A percentile compares a stretch with the other conserved stretches of the same genome.
These are phyloP conservation scores for Rhynchopsitta pachyrhyncha DNA, from an alignment of 2,113 vertebrate genomes.

Conservation along the genomic window DNA sequence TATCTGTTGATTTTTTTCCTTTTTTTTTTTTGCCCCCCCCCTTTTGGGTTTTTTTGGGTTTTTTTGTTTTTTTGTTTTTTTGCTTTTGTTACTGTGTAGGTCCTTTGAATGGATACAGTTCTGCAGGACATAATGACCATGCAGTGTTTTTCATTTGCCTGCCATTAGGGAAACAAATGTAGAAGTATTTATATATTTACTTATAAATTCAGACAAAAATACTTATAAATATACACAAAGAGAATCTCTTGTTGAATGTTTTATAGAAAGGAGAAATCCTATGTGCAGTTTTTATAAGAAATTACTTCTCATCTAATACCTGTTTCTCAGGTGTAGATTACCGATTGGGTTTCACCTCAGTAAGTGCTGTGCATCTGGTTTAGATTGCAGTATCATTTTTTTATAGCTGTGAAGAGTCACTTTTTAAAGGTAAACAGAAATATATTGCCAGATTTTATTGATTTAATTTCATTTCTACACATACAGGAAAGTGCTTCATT, in stretches of 20 bases:
- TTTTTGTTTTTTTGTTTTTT: neutral
- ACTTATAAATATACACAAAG: neutral
- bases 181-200: neutral
- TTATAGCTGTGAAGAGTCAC: neutral
- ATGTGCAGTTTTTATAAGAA: neutral
- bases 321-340: neutral
- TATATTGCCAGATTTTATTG: neutral
- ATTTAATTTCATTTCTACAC: neutral
- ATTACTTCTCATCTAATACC: neutral
- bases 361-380: neutral
- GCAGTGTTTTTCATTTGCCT: neutral
- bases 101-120: neutral
- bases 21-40: neutral
- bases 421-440: slow-evolving; percentile 6
- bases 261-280: neutral
- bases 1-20: neutral
- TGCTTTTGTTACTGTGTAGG: neutral
- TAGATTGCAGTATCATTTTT: neutral
- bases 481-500: neutral
- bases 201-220: neutral
- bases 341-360: neutral
- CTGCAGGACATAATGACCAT: neutral
- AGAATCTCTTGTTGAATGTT: neutral
- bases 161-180: neutral
- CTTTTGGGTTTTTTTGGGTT: no score